phyloP scores from a whole-genome alignment of 1,140 invertebrate genomes.

The Phortica variegata region DNA sequence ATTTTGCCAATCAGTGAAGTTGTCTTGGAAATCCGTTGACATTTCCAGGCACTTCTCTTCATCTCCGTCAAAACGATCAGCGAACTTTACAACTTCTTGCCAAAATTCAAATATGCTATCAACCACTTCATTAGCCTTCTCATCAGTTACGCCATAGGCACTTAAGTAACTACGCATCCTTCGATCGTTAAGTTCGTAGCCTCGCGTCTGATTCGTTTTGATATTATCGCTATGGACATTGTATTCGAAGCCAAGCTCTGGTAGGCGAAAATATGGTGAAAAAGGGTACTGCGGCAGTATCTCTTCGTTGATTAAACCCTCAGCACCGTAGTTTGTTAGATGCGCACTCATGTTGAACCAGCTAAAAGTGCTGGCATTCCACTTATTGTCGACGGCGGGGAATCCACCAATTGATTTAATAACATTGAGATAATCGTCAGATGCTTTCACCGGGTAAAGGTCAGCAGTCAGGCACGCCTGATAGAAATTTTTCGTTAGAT shows the following conservation, averaged over 20 bases:
- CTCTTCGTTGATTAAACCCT: conserved; percentile 28
- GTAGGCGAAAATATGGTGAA: conserved; percentile 36
- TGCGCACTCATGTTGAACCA: conserved; percentile 53
- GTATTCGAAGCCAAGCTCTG: conserved; percentile 43
- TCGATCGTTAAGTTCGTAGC: conserved; percentile 32
- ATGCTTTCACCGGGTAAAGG: conserved; percentile 30
- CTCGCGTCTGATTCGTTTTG: conserved; percentile 24
- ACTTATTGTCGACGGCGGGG: conserved; percentile 39
- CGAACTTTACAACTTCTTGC: conserved; percentile 24
- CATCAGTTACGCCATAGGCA: conserved; percentile 24
- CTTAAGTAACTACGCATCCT: conserved; percentile 34
- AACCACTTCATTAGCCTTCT: conserved; percentile 22
- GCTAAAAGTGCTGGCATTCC: conserved; percentile 34
- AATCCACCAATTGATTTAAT: conserved; percentile 47
- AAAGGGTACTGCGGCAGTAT: conserved; percentile 35
- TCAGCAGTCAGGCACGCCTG: conserved; percentile 33
- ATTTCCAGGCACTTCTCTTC: conserved; percentile 7
- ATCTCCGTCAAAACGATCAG: conserved; percentile 30
- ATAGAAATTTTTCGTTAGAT: conserved; percentile 38
- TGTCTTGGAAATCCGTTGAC: not conserved
- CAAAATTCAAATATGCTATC: conserved; percentile 37
- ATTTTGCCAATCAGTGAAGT: conserved; percentile 22
- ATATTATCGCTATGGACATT: conserved; percentile 42
- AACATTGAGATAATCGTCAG: conserved; percentile 40
- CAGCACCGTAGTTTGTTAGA: conserved; percentile 34